Evolutionary conservation across 2,888 invertebrate species (phyloP), one percentile per base, ranked within the genome.

Genomic region (Plebejus argus): DNA sequence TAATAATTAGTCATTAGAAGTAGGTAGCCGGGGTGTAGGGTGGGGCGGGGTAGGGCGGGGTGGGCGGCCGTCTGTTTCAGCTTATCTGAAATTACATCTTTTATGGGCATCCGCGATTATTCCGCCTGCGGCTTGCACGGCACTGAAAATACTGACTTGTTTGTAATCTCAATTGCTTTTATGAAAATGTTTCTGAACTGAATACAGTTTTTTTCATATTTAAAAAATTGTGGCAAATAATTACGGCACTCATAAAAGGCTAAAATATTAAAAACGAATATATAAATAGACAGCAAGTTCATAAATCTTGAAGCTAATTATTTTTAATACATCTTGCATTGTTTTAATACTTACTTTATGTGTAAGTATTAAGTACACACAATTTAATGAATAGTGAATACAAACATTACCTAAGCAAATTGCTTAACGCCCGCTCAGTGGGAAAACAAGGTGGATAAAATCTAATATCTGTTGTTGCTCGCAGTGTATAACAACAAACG

Each of bases 1-100:
- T 94, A 94, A 94, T 94, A 94, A 93, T 94, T 94, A 94, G 94
- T 94, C 94, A 94, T 94, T 94, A 94, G 94, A 93, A 93, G 93
- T 93, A 92, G 93, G 92, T 88, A 92, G 91, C 86, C 85, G 89
- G 85, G 87, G 85, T 85, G 85, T 81, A 81, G 78, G 76, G 81
- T 79, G 81, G 79, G 80, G 76, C 77, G 81, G 86, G 15, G 85
- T 81, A 81, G 78, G 76, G 81, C 79, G 81, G 79, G 80, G 76
- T 77, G 81, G 86, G 49, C 49, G 49, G 86, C 83, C 93, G 93
- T 93, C 93, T 93, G 92, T 94, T 94, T 93, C 93, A 93, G 93
- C 92, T 93, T 93, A 94, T 94, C 94, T 94, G 93, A 94, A 94
- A 94, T 94, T 94, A 94, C 94, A 94, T 94, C 94, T 94, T 93